These are phyloP conservation scores for Lycaon pictus DNA, from an alignment of 2,113 vertebrate genomes.

Conservation along the genomic window DNA sequence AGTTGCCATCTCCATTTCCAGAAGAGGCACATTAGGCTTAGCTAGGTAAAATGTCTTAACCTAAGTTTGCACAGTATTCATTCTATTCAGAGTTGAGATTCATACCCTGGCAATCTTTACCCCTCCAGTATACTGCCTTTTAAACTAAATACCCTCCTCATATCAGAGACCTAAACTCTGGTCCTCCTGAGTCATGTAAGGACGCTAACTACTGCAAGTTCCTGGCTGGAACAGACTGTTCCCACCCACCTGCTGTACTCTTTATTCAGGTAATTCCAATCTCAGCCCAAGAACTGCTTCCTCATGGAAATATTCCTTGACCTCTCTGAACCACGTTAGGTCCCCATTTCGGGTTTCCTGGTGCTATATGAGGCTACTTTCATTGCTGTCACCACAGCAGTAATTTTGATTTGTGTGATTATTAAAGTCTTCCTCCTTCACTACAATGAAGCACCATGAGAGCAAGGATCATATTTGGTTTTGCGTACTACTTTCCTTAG, in stretches of 20 bases:
- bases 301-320: neutral
- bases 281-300: neutral
- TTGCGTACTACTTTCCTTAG: neutral
- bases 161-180: neutral
- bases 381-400: neutral
- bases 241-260: too few relatives aligned
- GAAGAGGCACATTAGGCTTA: neutral
- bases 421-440: neutral
- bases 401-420: neutral
- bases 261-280: neutral
- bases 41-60: neutral
- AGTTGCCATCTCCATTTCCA: neutral
- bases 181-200: neutral
- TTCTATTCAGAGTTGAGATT: neutral
- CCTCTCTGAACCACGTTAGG: neutral
- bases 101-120: neutral
- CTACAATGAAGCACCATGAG: neutral
- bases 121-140: neutral
- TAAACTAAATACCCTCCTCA: neutral
- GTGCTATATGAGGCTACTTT: neutral
- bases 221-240: neutral
- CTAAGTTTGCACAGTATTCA: neutral
- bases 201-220: accelerated
- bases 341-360: neutral
- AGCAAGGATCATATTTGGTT: neutral